Evolutionary conservation across 2,888 invertebrate species (phyloP).

Genomic region (Tuta absoluta): DNA sequence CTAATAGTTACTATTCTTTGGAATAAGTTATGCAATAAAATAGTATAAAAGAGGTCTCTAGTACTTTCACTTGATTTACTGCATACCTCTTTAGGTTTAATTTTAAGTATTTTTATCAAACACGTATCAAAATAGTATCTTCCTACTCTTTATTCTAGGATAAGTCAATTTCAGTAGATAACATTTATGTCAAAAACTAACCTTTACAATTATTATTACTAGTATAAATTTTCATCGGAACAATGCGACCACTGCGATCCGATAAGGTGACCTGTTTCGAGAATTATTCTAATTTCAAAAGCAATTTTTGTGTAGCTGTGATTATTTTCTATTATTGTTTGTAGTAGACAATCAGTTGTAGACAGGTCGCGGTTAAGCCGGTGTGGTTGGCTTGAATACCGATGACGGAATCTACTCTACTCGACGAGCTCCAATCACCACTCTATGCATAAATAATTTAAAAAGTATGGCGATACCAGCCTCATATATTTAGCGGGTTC

Average conservation of each 20-base stretch:
- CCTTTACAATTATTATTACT: no score
- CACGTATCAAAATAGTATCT: no score
- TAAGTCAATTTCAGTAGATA: no score
- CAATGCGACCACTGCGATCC: background rate
- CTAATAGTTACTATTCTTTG: no score
- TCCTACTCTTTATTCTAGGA: no score
- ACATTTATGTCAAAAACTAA: no score
- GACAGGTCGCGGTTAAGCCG: slow-evolving; percentile 67
- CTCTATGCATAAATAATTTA: slow-evolving; percentile 80
- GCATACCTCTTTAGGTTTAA: no score
- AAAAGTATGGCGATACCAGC: slow-evolving; percentile 75
- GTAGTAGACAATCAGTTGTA: slow-evolving; percentile 68
- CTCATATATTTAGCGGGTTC: slow-evolving; percentile 69
- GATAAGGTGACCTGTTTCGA: no score
- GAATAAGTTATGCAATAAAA: no score
- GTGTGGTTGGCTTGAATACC: slow-evolving; percentile 69
- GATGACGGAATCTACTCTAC: slow-evolving; percentile 73
- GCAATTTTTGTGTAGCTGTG: background rate
- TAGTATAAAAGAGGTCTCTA: no score
- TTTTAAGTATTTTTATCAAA: no score
- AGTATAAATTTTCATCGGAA: background rate
- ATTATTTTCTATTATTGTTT: slow-evolving; percentile 49
- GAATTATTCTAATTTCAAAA: slow-evolving; percentile 8
- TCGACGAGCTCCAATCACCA: slow-evolving; percentile 78
- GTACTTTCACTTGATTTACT: no score